phyloP scores from a whole-genome alignment of 2,888 invertebrate species.

The Acleris cristana region DNA sequence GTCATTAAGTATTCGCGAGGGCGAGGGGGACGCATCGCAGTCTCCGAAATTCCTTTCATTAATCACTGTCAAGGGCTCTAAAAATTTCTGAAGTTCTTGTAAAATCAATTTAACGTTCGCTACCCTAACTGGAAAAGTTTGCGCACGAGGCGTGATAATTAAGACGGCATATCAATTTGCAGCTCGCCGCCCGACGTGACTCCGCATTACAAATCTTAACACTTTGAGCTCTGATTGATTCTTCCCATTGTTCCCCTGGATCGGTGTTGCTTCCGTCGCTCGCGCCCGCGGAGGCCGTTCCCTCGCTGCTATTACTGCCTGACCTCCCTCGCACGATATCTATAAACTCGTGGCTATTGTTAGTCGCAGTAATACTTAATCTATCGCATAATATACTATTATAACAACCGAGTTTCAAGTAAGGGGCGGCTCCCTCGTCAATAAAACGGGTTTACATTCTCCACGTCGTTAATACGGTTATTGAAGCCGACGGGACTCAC shows the following conservation, averaged over 20 bases:
- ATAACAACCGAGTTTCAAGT: constrained; percentile 54
- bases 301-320: constrained; percentile 43
- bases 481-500: constrained; percentile 24
- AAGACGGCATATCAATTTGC: constrained; percentile 74
- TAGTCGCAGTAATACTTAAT: constrained; percentile 55
- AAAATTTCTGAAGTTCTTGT: constrained; percentile 76
- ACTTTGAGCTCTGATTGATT: constrained; percentile 33
- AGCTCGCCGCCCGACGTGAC: constrained; percentile 46
- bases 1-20: constrained; percentile 53
- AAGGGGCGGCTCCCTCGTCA: constrained; percentile 60
- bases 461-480: constrained; percentile 46
- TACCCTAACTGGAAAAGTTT: constrained; percentile 70
- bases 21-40: constrained; percentile 61
- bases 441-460: constrained; percentile 56
- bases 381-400: constrained; percentile 63
- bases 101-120: constrained; percentile 78
- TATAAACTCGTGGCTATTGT: constrained; percentile 52
- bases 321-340: constrained; percentile 50
- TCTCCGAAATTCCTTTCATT: constrained; percentile 77
- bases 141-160: constrained; percentile 66
- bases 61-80: constrained; percentile 80
- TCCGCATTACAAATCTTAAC: constrained; percentile 27
- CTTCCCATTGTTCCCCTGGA: constrained; percentile 21
- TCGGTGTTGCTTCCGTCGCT: constrained; percentile 26
- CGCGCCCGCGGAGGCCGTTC: constrained; percentile 36